Evolutionary conservation across 2,797 vertebrate species (phyloP), one percentile per base, ranked within the genome.

Genomic region (Sebastes nivosus): DNA sequence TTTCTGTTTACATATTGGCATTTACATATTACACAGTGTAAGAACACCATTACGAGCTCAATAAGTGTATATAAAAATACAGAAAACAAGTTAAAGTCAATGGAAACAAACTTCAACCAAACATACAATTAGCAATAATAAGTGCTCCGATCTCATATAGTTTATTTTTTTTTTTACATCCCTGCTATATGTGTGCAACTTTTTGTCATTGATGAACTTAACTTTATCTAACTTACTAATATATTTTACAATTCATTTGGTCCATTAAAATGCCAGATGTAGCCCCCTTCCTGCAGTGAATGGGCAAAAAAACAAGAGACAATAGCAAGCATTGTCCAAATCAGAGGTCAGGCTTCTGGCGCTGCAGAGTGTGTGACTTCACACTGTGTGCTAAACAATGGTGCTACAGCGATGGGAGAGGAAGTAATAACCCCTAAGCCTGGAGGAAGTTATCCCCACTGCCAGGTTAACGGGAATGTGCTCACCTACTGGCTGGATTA

Each of bases 361-460:
- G 13, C 75, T 75, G 83, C 82, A 57, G 75, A 58, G 64, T 75
- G 77, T 80, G 25, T 77, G 85, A 91, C 83, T 83, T 84, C 86
- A 89, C 84, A 67, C 74, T 79, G 88, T 1, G 75, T 38, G 66
- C 76, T 54, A 66, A 88, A 90, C 84, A 88, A 87, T 85, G 60
- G 84, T 65, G 75, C 81, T 22, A 36, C 75, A 81, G 75, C 54
- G 67, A 72, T 46, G 61, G 72, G 68, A 80, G 74, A 90, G 88
- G 89, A 93, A 91, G 92, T 87, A 91, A 91, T 93, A 89, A 85
- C 60, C 71, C 25, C 7, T 80, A 84, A 92, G 70, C 78, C 81
- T 20, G 66, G 32, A 84, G 88, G 87, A 94, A 91, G 86, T 83
- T 32, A n/a, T 78, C 72, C 86, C 67, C 46, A 66, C 52, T 29